phyloP scores from a whole-genome alignment of 92 coral and sea anemone genomes.

The Pocillopora meandrina region DNA sequence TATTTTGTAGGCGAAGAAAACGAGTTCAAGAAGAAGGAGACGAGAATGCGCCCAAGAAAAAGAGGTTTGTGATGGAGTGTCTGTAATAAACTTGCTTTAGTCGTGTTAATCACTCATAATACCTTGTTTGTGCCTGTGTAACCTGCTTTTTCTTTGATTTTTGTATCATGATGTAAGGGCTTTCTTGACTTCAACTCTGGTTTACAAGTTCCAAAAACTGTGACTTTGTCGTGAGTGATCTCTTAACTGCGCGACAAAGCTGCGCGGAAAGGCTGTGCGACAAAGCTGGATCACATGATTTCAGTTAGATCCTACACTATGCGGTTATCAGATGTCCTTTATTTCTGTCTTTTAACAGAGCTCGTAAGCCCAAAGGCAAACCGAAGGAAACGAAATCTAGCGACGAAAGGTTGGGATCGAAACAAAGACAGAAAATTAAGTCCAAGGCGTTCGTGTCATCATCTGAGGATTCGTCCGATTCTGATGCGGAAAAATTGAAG shows the following conservation, averaged over 20 bases:
- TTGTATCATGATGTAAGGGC: no score
- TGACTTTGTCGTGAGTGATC: no score
- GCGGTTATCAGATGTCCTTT: not conserved
- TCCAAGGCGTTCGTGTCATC: slow-evolving; percentile 96
- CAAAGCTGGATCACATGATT: no score
- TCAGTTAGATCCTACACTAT: no score
- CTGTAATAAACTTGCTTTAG: not conserved
- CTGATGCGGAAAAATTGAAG: slow-evolving; percentile 90
- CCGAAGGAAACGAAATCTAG: slow-evolving; percentile 52
- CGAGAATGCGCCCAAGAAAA: slow-evolving; percentile 73
- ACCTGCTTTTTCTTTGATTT: no score
- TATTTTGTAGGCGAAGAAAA: slow-evolving; percentile 38
- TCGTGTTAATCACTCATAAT: not conserved
- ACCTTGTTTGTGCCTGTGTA: not conserved
- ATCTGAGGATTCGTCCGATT: slow-evolving; percentile 94
- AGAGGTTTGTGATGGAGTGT: slow-evolving; percentile 50
- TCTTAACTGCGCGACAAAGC: no score
- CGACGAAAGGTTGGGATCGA: slow-evolving; percentile 73
- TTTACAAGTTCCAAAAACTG: no score
- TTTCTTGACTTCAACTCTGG: no score
- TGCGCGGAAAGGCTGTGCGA: no score
- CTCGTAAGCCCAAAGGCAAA: slow-evolving; percentile 40
- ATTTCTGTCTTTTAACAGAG: slow-evolving; percentile 17
- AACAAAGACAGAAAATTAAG: slow-evolving; percentile 87
- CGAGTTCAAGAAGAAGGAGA: slow-evolving; percentile 61